Evolutionary conservation across 2,797 vertebrate genomes (phyloP).

Genomic region (Microctenopoma lineatum): DNA sequence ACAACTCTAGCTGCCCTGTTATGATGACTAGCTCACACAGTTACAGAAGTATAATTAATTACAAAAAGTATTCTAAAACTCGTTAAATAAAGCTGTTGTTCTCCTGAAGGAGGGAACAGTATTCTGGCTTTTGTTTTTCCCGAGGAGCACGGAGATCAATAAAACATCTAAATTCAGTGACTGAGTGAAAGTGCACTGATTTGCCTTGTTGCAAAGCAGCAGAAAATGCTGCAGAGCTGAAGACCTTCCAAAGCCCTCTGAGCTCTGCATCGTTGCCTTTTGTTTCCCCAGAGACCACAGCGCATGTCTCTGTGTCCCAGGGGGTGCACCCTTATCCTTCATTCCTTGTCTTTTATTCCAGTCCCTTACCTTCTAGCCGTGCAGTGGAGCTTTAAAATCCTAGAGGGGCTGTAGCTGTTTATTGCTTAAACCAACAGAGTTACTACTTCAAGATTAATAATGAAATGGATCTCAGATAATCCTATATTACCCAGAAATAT

Average conservation of each 20-base stretch:
- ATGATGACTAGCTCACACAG: slow-evolving; percentile 7
- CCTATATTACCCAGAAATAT: neutral
- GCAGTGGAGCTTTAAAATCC: neutral
- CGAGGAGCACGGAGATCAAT: slow-evolving; percentile 9
- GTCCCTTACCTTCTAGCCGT: neutral
- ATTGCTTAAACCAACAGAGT: neutral
- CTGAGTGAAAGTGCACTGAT: neutral
- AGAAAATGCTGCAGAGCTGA: slow-evolving; percentile 18
- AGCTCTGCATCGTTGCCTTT: slow-evolving; percentile 9
- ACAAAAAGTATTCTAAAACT: too few relatives aligned
- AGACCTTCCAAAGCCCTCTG: slow-evolving; percentile 30
- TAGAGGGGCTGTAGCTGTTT: neutral
- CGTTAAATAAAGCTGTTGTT: neutral
- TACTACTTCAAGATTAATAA: neutral
- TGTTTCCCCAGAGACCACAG: slow-evolving; percentile 18
- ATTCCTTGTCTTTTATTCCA: neutral
- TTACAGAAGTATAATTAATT: neutral
- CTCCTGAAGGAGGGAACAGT: too few relatives aligned
- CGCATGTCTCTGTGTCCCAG: neutral
- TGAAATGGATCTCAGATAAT: too few relatives aligned
- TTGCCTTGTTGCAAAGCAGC: neutral
- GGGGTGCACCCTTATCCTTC: neutral
- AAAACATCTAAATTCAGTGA: neutral
- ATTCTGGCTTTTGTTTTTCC: neutral
- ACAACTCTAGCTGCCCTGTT: slow-evolving; percentile 21